Percentiles rank a stretch among this genome's conserved stretches.
Evolutionary conservation across 2,797 vertebrate species (phyloP).

Genomic region (Cuniculus paca): DNA sequence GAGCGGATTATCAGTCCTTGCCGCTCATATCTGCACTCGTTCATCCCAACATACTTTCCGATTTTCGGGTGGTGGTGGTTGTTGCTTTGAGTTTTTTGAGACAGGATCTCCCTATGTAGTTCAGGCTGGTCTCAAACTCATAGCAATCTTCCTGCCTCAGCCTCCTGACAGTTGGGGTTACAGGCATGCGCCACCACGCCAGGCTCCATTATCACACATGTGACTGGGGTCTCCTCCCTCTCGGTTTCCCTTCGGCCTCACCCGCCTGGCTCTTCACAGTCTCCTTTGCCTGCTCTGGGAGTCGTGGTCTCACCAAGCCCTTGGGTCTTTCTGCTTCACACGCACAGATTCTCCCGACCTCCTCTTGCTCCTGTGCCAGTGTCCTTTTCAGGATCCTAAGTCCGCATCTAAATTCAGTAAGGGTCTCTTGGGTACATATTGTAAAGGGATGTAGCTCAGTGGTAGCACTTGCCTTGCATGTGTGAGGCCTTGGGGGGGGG

Average conservation of each 20-base stretch:
- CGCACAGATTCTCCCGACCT: no score
- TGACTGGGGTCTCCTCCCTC: not conserved
- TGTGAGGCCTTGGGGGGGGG: not conserved
- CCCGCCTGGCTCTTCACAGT: fast-evolving
- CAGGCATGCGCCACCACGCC: no score
- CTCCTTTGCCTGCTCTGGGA: not conserved
- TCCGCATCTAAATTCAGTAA: no score
- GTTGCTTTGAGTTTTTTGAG: not conserved
- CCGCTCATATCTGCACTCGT: not conserved
- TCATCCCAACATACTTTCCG: not conserved
- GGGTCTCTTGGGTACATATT: not conserved
- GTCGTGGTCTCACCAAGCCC: not conserved
- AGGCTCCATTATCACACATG: not conserved
- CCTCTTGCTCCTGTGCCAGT: no score
- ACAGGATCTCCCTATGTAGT: not conserved
- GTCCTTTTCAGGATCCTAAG: no score
- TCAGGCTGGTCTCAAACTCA: not conserved
- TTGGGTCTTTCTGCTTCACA: not conserved
- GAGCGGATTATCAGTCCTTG: not conserved
- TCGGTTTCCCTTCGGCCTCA: no score
- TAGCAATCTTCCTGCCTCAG: not conserved
- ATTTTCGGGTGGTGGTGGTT: not conserved
- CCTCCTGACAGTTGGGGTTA: not conserved
- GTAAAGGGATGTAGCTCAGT: no score
- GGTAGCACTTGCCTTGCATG: not conserved